phyloP scores from a whole-genome alignment of 2,888 invertebrate genomes.

The Noctua comes region DNA sequence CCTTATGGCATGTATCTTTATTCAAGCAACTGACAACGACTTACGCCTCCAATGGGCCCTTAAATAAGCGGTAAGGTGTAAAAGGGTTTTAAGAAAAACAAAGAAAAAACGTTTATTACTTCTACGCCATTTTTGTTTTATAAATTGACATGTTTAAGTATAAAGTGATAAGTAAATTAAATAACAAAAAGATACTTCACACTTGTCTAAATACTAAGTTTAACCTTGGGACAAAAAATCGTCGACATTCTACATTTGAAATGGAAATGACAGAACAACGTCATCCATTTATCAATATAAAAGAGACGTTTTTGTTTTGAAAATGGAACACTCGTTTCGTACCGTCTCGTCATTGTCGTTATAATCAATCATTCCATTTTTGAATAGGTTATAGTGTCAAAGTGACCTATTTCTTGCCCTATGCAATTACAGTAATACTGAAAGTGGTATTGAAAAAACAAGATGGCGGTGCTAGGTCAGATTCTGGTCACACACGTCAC shows the following conservation, averaged over 20 bases:
- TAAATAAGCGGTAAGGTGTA: conserved; percentile 34
- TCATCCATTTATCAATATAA: conserved; percentile 12
- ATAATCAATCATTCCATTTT: conserved; percentile 24
- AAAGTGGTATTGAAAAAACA: not conserved
- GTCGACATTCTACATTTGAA: conserved; percentile 25
- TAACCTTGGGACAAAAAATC: conserved; percentile 24
- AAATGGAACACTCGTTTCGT: conserved; percentile 25
- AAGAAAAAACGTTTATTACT: not conserved
- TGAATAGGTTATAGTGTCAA: conserved; percentile 12
- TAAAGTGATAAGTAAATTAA: conserved; percentile 27
- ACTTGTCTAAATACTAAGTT: conserved; percentile 37
- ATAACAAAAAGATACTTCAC: not conserved
- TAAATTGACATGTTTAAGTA: not conserved
- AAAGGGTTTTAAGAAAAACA: not conserved
- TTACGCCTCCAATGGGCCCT: conserved; percentile 31
- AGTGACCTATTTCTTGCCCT: not conserved
- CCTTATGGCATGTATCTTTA: conserved; percentile 48
- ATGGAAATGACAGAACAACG: conserved; percentile 28
- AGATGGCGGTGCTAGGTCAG: not conserved
- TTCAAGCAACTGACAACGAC: conserved; percentile 44
- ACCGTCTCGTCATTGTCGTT: not conserved
- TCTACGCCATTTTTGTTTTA: not conserved
- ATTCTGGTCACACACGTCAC: not conserved
- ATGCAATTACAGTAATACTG: not conserved
- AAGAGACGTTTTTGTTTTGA: conserved; percentile 32